Conservation (phyloP, 2,888 invertebrate species). For the Leptinotarsa rubiginosa region DNA sequence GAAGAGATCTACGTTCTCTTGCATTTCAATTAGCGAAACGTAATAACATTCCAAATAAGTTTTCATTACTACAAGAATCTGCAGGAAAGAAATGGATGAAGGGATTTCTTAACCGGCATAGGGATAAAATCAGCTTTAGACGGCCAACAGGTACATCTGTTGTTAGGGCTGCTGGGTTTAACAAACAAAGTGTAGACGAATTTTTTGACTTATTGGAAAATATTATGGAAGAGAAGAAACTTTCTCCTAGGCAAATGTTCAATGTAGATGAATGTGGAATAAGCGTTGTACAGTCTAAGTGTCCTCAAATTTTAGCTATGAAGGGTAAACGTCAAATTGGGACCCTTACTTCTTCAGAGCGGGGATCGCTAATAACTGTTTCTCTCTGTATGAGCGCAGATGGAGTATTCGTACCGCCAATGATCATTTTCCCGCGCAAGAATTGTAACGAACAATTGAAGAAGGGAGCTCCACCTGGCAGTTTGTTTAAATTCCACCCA, state of each 20-base stretch:
- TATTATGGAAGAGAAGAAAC: too few relatives aligned
- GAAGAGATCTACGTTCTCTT: constrained; percentile 33
- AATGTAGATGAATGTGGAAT: too few relatives aligned
- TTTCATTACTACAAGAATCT: constrained; percentile 12
- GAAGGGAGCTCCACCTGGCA: constrained; percentile 16
- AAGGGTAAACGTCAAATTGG: too few relatives aligned
- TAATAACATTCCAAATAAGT: constrained; percentile 27
- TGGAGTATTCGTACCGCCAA: constrained; percentile 24
- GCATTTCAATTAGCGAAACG: constrained; percentile 34
- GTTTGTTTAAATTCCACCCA: constrained; percentile 21
- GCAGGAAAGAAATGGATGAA: too few relatives aligned
- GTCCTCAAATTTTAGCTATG: too few relatives aligned
- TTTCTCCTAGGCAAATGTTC: too few relatives aligned
- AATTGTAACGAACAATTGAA: constrained; percentile 17
- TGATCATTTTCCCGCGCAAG: constrained; percentile 27
- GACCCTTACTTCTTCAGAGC: constrained; percentile 28
- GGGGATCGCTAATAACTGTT: constrained; percentile 31
- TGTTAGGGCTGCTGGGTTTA: too few relatives aligned
- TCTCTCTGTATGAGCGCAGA: constrained; percentile 20
- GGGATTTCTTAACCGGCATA: constrained; percentile 18
- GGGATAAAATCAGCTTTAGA: constrained; percentile 4
- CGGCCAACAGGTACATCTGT: too few relatives aligned
- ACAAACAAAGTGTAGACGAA: too few relatives aligned
- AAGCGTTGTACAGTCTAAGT: too few relatives aligned
- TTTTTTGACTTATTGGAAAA: too few relatives aligned